Conservation (phyloP, 2,797 vertebrate genomes). For the Onychomys leucogaster region DNA sequence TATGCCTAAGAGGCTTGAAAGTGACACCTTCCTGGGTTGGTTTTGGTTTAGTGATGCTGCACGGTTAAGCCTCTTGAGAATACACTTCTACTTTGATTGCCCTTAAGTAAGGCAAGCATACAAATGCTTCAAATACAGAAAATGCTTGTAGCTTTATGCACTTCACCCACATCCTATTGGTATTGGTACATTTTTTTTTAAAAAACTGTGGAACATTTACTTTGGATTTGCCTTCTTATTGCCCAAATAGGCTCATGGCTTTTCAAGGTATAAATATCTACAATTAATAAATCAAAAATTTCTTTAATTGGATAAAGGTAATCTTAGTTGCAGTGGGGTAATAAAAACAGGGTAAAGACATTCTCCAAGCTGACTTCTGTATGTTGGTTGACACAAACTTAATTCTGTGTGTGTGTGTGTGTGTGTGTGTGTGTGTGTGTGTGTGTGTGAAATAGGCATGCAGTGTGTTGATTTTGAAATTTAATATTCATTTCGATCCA, state of each 20-base stretch:
- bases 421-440: background rate
- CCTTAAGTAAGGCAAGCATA: background rate
- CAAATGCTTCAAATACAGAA: background rate
- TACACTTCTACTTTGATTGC: background rate
- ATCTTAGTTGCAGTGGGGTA: background rate
- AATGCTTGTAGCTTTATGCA: background rate
- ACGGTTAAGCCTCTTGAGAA: background rate
- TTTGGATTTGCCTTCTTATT: background rate
- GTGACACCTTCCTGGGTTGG: background rate
- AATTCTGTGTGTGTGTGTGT: background rate
- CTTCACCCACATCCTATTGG: rapidly evolving
- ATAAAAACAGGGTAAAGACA: background rate
- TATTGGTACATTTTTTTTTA: background rate
- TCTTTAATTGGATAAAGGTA: background rate
- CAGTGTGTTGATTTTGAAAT: conserved; percentile 45
- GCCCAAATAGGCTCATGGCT: background rate
- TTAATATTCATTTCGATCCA: conserved; percentile 56
- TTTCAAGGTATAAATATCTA: background rate
- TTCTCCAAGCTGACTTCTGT: background rate
- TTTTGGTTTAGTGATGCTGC: background rate
- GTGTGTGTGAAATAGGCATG: background rate
- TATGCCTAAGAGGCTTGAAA: background rate
- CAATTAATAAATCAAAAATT: background rate
- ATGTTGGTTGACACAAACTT: background rate
- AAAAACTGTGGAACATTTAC: background rate